These are phyloP conservation scores for Balearica regulorum DNA, from an alignment of 2,797 vertebrate genomes.

Conservation along the genomic window DNA sequence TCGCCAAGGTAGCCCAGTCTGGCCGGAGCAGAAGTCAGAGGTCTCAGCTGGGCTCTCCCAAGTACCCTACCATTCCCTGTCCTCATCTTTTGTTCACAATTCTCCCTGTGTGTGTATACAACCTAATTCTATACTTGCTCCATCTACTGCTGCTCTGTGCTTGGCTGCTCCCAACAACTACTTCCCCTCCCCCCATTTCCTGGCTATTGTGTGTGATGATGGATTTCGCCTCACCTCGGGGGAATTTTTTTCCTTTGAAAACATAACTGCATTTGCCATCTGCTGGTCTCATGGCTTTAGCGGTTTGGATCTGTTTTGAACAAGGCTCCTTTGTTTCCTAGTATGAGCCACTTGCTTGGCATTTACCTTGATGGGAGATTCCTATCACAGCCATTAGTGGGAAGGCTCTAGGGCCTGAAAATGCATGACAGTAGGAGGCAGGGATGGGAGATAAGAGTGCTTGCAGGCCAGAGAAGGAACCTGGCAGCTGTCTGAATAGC, in stretches of 20 bases:
- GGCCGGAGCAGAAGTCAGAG: not conserved
- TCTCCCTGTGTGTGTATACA: not conserved
- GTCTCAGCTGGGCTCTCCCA: slow-evolving; percentile 1
- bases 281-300: slow-evolving; percentile 10
- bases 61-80: not conserved
- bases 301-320: not conserved
- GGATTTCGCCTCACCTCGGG: slow-evolving; percentile 29
- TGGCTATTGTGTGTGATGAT: slow-evolving; percentile 36
- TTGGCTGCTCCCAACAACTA: slow-evolving; percentile 33
- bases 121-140: not conserved
- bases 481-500: not conserved
- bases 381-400: not conserved
- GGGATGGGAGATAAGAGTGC: not conserved
- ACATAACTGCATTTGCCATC: slow-evolving; percentile 47
- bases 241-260: slow-evolving; percentile 44
- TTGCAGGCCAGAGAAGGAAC: not conserved
- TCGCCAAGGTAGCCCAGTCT: not conserved
- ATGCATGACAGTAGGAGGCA: not conserved
- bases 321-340: slow-evolving; percentile 27
- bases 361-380: slow-evolving; percentile 29
- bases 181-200: slow-evolving; percentile 4
- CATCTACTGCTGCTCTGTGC: not conserved
- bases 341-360: not conserved
- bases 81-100: not conserved
- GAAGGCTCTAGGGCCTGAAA: not conserved